Evolutionary conservation across 1,140 invertebrate species (phyloP).

Genomic region (Caenorhabditis brenneri): DNA sequence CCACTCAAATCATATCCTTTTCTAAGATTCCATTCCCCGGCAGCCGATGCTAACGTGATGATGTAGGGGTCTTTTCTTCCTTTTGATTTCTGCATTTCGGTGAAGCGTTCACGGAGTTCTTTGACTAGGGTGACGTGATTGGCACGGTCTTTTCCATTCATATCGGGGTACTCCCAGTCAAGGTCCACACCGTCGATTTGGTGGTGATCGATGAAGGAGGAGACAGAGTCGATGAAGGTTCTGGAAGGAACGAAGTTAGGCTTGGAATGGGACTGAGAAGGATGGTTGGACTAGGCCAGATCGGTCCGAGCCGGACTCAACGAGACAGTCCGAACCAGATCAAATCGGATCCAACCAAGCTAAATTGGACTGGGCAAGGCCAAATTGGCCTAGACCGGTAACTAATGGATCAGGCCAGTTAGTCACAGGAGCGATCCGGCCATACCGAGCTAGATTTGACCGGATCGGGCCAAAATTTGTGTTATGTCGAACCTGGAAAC

Average conservation of each 20-base stretch:
- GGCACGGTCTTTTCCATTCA: conserved; percentile 74
- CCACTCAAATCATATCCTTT: conserved; percentile 62
- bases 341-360: no score
- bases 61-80: conserved; percentile 22
- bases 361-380: no score
- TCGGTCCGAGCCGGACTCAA: no score
- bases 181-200: conserved; percentile 59
- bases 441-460: no score
- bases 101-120: conserved; percentile 56
- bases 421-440: no score
- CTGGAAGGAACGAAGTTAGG: not conserved
- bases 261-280: no score
- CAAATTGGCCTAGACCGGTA: no score
- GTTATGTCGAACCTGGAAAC: no score
- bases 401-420: no score
- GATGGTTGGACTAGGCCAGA: no score
- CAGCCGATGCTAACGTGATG: conserved; percentile 62
- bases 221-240: conserved; percentile 54
- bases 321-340: no score
- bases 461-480: no score
- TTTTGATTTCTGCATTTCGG: not conserved
- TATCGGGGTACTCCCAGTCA: conserved; percentile 79
- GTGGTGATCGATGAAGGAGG: conserved; percentile 50
- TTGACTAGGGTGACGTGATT: conserved; percentile 55
- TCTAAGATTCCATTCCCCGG: conserved; percentile 66